Percentiles rank a stretch among this genome's conserved stretches.
Conservation (phyloP, 2,113 vertebrate genomes). For the Pholis gunnellus region DNA sequence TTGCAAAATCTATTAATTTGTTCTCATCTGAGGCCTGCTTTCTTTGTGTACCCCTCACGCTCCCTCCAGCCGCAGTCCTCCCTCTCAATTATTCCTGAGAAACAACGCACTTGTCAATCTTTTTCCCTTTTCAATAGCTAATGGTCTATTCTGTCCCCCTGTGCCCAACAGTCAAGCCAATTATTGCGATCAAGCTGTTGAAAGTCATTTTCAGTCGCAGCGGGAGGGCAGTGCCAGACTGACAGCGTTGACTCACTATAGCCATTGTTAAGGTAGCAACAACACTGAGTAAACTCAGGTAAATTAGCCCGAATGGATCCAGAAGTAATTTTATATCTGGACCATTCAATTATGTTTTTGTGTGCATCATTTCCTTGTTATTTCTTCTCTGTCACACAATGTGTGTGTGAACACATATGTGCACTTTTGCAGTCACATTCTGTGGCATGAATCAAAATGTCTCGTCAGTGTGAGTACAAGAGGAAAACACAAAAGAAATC, state of each 20-base stretch:
- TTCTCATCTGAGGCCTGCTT: constrained; percentile 48
- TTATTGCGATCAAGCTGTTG: constrained; percentile 77
- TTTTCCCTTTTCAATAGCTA: constrained; percentile 69
- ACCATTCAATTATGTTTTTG: constrained; percentile 49
- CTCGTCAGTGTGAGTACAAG: background rate
- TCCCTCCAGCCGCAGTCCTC: constrained; percentile 54
- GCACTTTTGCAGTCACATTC: constrained; percentile 3
- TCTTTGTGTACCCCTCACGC: constrained; percentile 66
- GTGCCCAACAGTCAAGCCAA: constrained; percentile 69
- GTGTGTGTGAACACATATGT: background rate
- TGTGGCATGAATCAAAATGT: background rate
- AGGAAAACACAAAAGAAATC: background rate
- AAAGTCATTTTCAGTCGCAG: constrained; percentile 71
- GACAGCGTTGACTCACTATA: constrained; percentile 57
- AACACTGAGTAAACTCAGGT: constrained; percentile 39
- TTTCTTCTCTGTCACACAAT: constrained; percentile 9
- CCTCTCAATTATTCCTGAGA: constrained; percentile 68
- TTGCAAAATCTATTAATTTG: constrained; percentile 66
- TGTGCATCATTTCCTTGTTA: constrained; percentile 48
- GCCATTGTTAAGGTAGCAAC: constrained; percentile 57
- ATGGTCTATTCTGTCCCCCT: constrained; percentile 67
- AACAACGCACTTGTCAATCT: constrained; percentile 73
- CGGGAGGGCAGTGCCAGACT: constrained; percentile 43
- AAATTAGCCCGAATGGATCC: constrained; percentile 61
- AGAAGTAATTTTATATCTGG: constrained; percentile 62